A percentile compares a stretch with the other conserved stretches of the same genome.
Conservation (phyloP, 2,797 vertebrate genomes). For the Otolemur crassicaudatus region DNA sequence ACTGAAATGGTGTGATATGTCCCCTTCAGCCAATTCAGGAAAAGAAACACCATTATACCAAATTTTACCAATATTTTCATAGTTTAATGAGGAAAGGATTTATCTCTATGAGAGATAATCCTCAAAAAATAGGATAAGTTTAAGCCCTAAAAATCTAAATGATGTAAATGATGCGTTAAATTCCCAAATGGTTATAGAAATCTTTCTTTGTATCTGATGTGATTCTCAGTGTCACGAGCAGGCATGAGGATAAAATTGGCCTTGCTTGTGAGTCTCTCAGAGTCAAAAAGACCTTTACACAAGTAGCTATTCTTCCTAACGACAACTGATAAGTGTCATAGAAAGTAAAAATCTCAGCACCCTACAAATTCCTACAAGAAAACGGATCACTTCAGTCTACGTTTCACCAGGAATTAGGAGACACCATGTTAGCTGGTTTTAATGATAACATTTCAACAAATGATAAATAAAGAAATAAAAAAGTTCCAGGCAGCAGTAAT, state of each 20-base stretch:
- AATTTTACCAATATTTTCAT: conserved; percentile 10
- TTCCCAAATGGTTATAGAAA: neutral
- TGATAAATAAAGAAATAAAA: neutral
- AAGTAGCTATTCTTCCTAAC: neutral
- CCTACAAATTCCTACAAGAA: neutral
- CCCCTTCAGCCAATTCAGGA: neutral
- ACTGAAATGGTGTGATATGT: neutral
- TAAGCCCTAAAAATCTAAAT: neutral
- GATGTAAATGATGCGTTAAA: neutral
- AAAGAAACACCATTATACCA: neutral
- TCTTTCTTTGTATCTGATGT: neutral
- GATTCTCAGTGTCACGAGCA: neutral
- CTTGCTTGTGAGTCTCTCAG: neutral
- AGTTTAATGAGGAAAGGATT: neutral
- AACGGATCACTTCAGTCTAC: neutral
- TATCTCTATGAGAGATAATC: neutral
- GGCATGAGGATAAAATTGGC: neutral
- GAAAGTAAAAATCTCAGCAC: neutral
- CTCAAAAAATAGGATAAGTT: neutral
- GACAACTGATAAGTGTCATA: neutral
- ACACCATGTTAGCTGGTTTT: neutral
- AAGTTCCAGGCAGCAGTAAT: neutral
- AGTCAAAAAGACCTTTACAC: neutral
- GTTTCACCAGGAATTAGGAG: neutral
- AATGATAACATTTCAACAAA: neutral